A percentile compares a stretch with the other conserved stretches of the same genome.
Conservation (phyloP, 2,113 vertebrate genomes). For the Ceratotherium simum region DNA sequence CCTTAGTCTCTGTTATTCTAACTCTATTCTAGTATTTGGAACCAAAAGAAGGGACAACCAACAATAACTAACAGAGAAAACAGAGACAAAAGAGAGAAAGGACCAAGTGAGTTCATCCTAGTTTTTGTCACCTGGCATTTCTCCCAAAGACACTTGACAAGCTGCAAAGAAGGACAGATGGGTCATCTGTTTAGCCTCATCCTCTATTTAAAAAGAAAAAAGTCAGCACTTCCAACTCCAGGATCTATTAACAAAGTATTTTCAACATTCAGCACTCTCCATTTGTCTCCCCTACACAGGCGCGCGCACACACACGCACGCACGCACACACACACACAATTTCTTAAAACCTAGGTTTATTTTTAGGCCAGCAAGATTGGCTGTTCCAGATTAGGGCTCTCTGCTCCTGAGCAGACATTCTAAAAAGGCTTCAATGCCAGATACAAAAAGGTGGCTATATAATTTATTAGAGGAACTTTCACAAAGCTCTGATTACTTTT, state of each 20-base stretch:
- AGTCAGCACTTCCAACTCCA: conserved; percentile 15
- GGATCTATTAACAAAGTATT: conserved; percentile 27
- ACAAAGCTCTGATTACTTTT: conserved; percentile 74
- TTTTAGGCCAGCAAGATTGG: conserved; percentile 79
- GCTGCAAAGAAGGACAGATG: conserved; percentile 25
- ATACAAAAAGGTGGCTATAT: conserved; percentile 79
- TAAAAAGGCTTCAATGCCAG: conserved; percentile 76
- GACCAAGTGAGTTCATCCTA: neutral
- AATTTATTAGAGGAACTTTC: conserved; percentile 81
- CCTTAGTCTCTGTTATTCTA: neutral
- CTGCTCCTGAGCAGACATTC: conserved; percentile 65
- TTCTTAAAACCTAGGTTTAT: conserved; percentile 77
- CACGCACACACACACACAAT: neutral
- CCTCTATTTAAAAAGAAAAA: conserved; percentile 24
- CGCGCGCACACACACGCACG: neutral
- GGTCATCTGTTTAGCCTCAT: conserved; percentile 43
- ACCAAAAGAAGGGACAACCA: neutral
- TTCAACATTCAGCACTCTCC: conserved; percentile 13
- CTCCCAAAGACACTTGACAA: conserved; percentile 27
- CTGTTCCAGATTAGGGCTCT: conserved; percentile 56
- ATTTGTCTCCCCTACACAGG: neutral
- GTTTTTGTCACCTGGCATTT: conserved; percentile 17
- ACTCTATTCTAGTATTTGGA: neutral
- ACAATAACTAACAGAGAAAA: conserved; percentile 45
- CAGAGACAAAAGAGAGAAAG: neutral